Evolutionary conservation across 2,797 vertebrate species (phyloP).

Genomic region (Paedocypris micromegethes): DNA sequence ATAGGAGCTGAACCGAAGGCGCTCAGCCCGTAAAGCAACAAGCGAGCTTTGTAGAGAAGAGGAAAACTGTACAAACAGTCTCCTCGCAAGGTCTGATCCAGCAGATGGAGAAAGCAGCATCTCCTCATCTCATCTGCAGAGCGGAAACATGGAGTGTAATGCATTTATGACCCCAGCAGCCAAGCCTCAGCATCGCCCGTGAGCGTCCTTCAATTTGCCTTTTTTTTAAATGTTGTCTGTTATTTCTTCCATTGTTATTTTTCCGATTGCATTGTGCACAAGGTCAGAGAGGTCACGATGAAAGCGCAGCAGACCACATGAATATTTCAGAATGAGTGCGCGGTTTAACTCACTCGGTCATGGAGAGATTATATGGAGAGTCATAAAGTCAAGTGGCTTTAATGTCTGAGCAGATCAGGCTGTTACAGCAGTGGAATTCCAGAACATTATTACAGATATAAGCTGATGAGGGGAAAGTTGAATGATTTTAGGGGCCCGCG

Average conservation of each 20-base stretch:
- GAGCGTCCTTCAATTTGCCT: conserved; percentile 34
- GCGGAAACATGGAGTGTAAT: conserved; percentile 27
- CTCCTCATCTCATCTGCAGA: conserved; percentile 7
- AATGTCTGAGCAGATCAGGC: background rate
- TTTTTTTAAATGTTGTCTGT: background rate
- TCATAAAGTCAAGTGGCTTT: background rate
- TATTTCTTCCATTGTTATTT: background rate
- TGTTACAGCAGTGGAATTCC: background rate
- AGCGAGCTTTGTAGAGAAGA: conserved; percentile 41
- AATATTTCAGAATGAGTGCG: too few relatives aligned
- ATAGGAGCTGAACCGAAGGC: conserved; percentile 63
- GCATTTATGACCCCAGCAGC: conserved; percentile 36
- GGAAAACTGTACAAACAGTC: background rate
- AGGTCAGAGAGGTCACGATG: too few relatives aligned
- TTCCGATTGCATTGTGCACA: background rate
- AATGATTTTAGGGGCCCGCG: background rate
- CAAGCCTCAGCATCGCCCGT: conserved; percentile 49
- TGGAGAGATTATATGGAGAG: too few relatives aligned
- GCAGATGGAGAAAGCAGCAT: conserved; percentile 10
- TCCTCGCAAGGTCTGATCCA: background rate
- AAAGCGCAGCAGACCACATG: too few relatives aligned
- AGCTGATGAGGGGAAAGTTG: background rate
- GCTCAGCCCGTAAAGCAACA: conserved; percentile 48
- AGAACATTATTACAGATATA: background rate
- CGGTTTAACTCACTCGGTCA: too few relatives aligned